Evolutionary conservation across 2,888 invertebrate genomes (phyloP), one percentile per base, ranked within the genome.

Genomic region (Drosophila neonasuta): DNA sequence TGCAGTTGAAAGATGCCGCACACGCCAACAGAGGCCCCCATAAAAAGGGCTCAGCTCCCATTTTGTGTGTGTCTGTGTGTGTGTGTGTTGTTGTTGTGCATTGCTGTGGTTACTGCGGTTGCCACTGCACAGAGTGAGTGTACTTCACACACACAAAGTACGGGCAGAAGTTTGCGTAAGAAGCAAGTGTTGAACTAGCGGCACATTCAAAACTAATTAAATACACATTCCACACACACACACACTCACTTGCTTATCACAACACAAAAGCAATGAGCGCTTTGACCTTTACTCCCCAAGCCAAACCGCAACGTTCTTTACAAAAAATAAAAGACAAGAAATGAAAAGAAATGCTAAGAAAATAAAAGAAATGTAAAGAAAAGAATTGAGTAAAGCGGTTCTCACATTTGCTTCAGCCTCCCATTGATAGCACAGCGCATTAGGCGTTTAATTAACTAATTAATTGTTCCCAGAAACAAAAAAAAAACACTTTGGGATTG

Each of bases 1-100:
- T 60, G 73, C 77, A 82, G 78, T 82, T 87, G 83, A 83, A 83
- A 83, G 87, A 87, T 78, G 86, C 83, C 87, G 87, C 87, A 78
- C 78, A 78, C 68, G 68, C 67, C 68, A 68, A 70, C 46, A 46
- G 55, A 51, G 64, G 59, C 62, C 69, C 66, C 66, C 49, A n/a
- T 32, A 58, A 13, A 30, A 75, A 61, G 71, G 50, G 59, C 57
- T 45, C 58, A 45, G 51, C 34, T 63, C 41, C 45, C 58, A 63
- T 56, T 15, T 48, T 15, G 15, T 15, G 15, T 13, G 13, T 13
- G 13, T 13, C 3, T 44, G 60, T 49, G 46, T 49, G 42, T 62
- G 20, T 20, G 20, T 24, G n/a, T n/a, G n/a, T 5, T 24, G 24
- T 10, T 10, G 32, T 3, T 32, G 44, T 32, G 32, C 32, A 32